These are phyloP conservation scores for Harpagifer antarcticus DNA, from an alignment of 2,797 vertebrate species.

Conservation along the genomic window DNA sequence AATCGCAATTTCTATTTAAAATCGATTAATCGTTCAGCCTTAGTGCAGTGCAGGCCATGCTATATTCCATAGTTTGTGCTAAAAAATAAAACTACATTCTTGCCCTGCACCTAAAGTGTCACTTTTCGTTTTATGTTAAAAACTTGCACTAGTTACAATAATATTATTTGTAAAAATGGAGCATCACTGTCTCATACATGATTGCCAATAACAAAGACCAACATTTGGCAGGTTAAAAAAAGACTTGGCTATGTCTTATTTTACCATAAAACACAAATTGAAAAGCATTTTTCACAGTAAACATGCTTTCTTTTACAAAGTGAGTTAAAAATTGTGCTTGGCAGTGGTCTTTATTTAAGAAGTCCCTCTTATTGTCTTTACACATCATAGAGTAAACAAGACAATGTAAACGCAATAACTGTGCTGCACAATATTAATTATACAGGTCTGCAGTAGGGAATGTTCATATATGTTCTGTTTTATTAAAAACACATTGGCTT, in stretches of 20 bases:
- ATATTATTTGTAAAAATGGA: not conserved
- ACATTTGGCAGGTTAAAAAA: not conserved
- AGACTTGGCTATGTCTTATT: not conserved
- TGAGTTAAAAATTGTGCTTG: too few species aligned
- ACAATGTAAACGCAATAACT: not conserved
- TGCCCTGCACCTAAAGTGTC: not conserved
- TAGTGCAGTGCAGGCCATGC: too few species aligned
- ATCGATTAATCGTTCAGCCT: too few species aligned
- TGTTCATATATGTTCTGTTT: not conserved
- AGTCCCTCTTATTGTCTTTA: constrained; percentile 7
- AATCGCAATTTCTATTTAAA: too few species aligned
- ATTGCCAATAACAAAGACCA: not conserved
- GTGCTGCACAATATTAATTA: not conserved
- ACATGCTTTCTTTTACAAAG: too few species aligned
- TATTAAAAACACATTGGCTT: not conserved
- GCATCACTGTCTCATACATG: not conserved
- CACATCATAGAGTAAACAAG: constrained; percentile 2
- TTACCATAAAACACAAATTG: not conserved
- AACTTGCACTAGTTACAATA: not conserved
- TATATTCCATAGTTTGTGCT: too few species aligned
- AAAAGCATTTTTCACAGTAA: too few species aligned
- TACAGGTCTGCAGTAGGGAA: not conserved
- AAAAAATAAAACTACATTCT: not conserved
- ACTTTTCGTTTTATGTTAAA: not conserved
- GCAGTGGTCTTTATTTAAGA: not conserved